Evolutionary conservation across 2,797 vertebrate species (phyloP).

Genomic region (Borostomias antarcticus): DNA sequence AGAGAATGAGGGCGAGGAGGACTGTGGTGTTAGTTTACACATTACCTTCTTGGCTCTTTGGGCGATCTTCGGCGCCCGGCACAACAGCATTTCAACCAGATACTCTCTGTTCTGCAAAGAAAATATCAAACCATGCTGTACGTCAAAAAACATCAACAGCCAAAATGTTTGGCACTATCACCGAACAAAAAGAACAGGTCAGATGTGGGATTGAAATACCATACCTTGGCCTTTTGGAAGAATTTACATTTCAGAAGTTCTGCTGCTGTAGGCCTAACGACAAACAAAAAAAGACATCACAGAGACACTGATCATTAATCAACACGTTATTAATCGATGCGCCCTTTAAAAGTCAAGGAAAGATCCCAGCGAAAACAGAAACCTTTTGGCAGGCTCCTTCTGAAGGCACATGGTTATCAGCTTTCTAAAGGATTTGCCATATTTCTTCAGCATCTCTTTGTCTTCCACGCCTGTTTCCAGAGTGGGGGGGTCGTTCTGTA

Average conservation of each 20-base stretch:
- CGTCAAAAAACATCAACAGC: background rate
- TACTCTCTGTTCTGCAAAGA: conserved; percentile 93
- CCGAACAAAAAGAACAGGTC: background rate
- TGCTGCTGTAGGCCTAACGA: conserved; percentile 92
- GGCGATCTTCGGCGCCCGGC: conserved; percentile 92
- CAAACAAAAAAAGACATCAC: conserved; percentile 36
- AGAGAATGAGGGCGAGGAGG: conserved; percentile 17
- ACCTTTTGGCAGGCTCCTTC: conserved; percentile 98
- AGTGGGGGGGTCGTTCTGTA: conserved; percentile 95
- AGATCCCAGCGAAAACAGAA: conserved; percentile 33
- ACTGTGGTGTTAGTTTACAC: conserved; percentile 40
- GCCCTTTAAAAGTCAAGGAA: background rate
- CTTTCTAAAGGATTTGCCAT: conserved; percentile 97
- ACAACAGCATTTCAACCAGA: conserved; percentile 95
- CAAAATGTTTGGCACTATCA: background rate
- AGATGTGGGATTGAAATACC: conserved; percentile 60
- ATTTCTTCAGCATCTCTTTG: conserved; percentile 95
- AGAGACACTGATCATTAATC: background rate
- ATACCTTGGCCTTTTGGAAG: conserved; percentile 99
- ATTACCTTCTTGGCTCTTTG: conserved; percentile 96
- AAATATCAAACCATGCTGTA: conserved; percentile 42
- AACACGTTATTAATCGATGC: too few species aligned
- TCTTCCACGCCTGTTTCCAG: conserved; percentile 95
- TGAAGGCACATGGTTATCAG: conserved; percentile 97
- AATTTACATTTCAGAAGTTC: conserved; percentile 99